Evolutionary conservation across 2,797 vertebrate species (phyloP).

Genomic region (Orestias chungarensis): DNA sequence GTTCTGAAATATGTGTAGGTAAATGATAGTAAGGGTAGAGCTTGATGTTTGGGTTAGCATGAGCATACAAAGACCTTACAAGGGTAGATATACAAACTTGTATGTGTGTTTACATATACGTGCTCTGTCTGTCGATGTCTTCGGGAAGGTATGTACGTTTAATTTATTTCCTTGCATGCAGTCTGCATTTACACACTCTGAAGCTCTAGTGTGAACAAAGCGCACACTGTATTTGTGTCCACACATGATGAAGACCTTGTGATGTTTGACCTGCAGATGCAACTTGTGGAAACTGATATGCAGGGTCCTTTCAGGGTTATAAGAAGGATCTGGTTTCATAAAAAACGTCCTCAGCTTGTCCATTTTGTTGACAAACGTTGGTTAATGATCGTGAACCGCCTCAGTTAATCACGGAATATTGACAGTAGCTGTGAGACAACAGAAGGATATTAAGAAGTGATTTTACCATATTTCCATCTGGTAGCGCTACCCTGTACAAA

Average conservation of each 20-base stretch:
- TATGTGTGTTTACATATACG: slow-evolving; percentile 2
- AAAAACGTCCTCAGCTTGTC: neutral
- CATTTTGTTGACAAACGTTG: neutral
- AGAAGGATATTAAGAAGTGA: neutral
- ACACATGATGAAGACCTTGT: slow-evolving; percentile 34
- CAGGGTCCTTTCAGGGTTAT: neutral
- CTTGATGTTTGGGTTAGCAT: neutral
- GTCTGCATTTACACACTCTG: no score
- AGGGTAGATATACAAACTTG: neutral
- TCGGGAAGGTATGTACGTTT: slow-evolving; percentile 11
- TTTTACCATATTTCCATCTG: neutral
- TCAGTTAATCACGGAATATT: neutral
- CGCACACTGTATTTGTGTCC: neutral
- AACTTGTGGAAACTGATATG: neutral
- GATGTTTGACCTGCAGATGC: slow-evolving; percentile 21
- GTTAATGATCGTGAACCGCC: neutral
- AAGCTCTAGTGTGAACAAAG: neutral
- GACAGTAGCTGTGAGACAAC: neutral
- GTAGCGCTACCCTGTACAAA: neutral
- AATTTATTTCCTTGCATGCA: slow-evolving; percentile 8
- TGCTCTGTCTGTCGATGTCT: slow-evolving; percentile 8
- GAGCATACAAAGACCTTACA: neutral
- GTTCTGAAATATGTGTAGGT: neutral
- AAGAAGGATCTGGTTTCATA: neutral
- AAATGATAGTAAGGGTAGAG: neutral